Evolutionary conservation across 2,888 invertebrate genomes (phyloP).

Genomic region (Clunio marinus): DNA sequence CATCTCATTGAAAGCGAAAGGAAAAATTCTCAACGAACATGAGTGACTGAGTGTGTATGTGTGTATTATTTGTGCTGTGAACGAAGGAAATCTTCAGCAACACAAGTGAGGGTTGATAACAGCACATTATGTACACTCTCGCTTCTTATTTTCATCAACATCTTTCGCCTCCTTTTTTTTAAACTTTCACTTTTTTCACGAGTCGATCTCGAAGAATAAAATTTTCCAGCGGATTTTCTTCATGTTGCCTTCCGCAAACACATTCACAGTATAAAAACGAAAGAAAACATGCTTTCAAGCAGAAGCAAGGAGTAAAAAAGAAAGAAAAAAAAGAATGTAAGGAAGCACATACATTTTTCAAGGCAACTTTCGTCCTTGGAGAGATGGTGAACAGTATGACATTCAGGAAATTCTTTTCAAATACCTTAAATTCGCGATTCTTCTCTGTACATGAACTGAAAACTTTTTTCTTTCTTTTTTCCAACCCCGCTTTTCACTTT

Average conservation of each 20-base stretch:
- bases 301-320: too few relatives aligned
- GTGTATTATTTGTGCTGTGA: neutral
- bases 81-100: neutral
- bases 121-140: conserved; percentile 5
- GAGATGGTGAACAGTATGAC: neutral
- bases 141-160: neutral
- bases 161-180: neutral
- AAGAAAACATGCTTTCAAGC: too few relatives aligned
- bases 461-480: neutral
- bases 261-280: neutral
- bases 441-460: neutral
- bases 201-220: neutral
- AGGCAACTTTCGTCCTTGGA: neutral
- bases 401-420: neutral
- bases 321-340: too few relatives aligned
- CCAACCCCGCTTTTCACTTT: neutral
- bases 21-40: neutral
- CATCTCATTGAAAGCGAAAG: neutral
- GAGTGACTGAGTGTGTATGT: neutral
- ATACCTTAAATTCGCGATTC: neutral
- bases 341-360: conserved; percentile 12
- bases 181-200: conserved; percentile 4
- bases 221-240: conserved; percentile 9
- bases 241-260: neutral
- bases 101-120: conserved; percentile 11